A percentile compares a stretch with the other conserved stretches of the same genome.
Conservation (phyloP, 2,113 vertebrate species). For the Natator depressus region DNA sequence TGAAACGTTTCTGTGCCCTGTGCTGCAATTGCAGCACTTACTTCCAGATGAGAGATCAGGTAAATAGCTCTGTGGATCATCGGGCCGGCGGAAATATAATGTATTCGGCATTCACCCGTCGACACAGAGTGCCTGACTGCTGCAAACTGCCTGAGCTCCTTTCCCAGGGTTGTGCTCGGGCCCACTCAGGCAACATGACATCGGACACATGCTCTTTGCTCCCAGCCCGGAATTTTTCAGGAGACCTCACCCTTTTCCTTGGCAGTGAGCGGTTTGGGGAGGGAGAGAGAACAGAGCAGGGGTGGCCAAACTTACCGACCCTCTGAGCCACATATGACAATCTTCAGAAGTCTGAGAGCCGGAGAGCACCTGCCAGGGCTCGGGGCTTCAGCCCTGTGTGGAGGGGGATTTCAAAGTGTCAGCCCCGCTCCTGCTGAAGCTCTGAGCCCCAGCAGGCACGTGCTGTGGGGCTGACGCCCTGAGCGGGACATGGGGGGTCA, state of each 20-base stretch:
- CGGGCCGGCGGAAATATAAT: accelerated
- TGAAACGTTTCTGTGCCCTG: not conserved
- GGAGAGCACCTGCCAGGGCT: no score
- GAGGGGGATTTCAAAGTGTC: no score
- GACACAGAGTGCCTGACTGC: not conserved
- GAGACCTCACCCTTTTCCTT: not conserved
- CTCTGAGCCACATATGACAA: no score
- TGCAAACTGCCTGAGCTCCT: not conserved
- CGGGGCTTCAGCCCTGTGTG: no score
- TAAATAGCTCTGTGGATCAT: not conserved
- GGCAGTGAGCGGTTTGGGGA: not conserved
- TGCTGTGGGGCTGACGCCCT: no score
- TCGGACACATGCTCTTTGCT: not conserved
- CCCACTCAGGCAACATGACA: accelerated
- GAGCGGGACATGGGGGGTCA: no score
- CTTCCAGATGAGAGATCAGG: not conserved
- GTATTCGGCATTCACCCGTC: not conserved
- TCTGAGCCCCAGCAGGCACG: no score
- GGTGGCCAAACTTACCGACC: no score
- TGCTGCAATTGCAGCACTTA: not conserved
- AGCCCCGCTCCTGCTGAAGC: no score
- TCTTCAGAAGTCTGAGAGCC: no score
- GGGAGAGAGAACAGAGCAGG: not conserved
- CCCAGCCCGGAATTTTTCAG: not conserved
- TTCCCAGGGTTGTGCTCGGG: not conserved